Base-by-base conservation (phyloP, 1,140 invertebrate genomes). In the Drosophila pachea region DNA sequence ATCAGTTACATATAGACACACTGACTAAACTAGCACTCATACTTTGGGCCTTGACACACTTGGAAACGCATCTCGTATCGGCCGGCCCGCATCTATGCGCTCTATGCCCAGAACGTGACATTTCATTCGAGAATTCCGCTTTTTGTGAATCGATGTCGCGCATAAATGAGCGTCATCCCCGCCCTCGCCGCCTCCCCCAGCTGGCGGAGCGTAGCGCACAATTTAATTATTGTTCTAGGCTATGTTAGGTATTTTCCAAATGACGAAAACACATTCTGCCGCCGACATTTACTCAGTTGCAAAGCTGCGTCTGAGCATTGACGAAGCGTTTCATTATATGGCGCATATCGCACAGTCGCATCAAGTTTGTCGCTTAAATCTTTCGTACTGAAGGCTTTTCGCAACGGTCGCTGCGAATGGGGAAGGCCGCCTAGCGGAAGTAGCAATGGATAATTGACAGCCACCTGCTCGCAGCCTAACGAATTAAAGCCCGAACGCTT, bases 51-150 rank as follows among this genome's bases (percentile, higher is more conserved):
- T 66, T 84, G 79, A 76, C 81, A 79, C 52, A 86, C 74, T 63
- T 36, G 11, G 47, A 42, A 43, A 58, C 64, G 58, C 60, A 56
- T 65, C 36, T 67, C 73, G 65, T 76, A 73, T 54, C 73, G 16
- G 12, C 29, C 22, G 43, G 31, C 22, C 22, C 22, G 22, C 40
- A 84, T 84, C 65, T 61, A 45, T 70, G 76, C 49, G 66, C 45
- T 45, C 55, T 74, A 76, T 78, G 78, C 55, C 63, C 81, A 76
- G 81, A 84, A 76, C 79, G 81, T 84, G 79, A 84, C 69, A 86
- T 75, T 76, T 74, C 38, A 49, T 54, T 55, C 45, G 63, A 76
- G 73, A 84, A 73, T 76, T 64, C 43, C 33, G 31, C 22, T 56
- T 65, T 64, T 38, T 47, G 36, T 49, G 58, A 50, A 68, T 60